Percentiles rank a stretch among this genome's conserved stretches.
Conservation (phyloP, 2,888 invertebrate genomes). For the Cordilura impudica region DNA sequence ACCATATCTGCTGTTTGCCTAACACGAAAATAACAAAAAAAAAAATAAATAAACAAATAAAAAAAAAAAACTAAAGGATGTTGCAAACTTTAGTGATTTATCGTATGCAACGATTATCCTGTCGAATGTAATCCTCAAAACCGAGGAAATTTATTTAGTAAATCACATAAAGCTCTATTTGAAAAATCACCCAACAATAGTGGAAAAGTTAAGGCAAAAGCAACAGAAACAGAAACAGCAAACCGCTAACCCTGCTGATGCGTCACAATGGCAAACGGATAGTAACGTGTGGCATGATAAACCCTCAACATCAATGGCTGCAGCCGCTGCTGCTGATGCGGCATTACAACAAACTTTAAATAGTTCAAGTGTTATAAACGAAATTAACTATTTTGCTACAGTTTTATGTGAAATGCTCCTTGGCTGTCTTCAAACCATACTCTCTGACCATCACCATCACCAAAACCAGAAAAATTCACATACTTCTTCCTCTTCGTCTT, state of each 20-base stretch:
- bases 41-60: slow-evolving; percentile 7
- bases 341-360: slow-evolving; percentile 48
- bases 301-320: slow-evolving; percentile 53
- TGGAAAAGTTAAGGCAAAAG: slow-evolving; percentile 61
- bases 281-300: slow-evolving; percentile 25
- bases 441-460: slow-evolving; percentile 63
- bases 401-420: slow-evolving; percentile 76
- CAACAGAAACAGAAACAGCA: slow-evolving; percentile 43
- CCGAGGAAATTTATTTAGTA: slow-evolving; percentile 78
- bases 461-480: neutral
- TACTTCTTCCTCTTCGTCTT: neutral
- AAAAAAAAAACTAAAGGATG: slow-evolving; percentile 68
- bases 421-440: slow-evolving; percentile 69
- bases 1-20: slow-evolving; percentile 53
- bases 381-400: slow-evolving; percentile 77
- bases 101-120: slow-evolving; percentile 76
- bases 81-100: slow-evolving; percentile 76
- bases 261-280: slow-evolving; percentile 44
- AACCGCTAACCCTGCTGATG: slow-evolving; percentile 43
- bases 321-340: slow-evolving; percentile 27
- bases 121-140: slow-evolving; percentile 77
- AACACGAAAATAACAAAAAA: slow-evolving; percentile 32
- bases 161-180: slow-evolving; percentile 78
- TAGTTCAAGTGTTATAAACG: slow-evolving; percentile 67
- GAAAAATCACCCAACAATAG: slow-evolving; percentile 75